These are phyloP conservation scores for Tylochromis polylepis DNA, from an alignment of 2,113 vertebrate genomes.

Conservation along the genomic window DNA sequence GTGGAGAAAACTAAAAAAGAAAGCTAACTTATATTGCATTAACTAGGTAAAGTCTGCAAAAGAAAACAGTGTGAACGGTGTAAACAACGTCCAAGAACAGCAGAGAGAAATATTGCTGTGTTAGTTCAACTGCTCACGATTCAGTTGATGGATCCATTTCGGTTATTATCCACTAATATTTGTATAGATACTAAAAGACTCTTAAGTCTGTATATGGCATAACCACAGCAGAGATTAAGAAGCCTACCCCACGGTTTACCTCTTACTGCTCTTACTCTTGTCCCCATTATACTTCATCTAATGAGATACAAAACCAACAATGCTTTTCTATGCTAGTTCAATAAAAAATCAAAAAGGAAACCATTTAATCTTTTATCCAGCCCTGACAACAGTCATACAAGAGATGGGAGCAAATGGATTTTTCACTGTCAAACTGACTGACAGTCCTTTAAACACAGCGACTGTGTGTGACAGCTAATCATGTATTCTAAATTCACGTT, in stretches of 20 bases:
- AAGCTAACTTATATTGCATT: neutral
- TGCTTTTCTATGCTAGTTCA: neutral
- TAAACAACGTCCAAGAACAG: neutral
- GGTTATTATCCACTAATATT: neutral
- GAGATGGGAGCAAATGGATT: neutral
- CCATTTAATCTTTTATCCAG: neutral
- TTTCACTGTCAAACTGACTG: constrained; percentile 28
- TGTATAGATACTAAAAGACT: neutral
- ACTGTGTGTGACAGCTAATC: constrained; percentile 31
- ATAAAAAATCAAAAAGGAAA: neutral
- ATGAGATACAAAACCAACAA: neutral
- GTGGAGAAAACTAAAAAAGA: neutral
- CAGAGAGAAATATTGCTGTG: neutral
- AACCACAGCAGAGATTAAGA: neutral
- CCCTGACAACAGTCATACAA: neutral
- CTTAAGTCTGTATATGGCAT: neutral
- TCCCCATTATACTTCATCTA: neutral
- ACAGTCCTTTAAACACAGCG: constrained; percentile 9
- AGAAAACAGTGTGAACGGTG: neutral
- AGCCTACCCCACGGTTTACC: neutral
- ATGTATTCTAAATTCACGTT: constrained; percentile 18
- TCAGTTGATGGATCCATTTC: neutral
- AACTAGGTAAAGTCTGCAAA: neutral
- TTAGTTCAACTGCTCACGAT: neutral
- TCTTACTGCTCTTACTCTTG: neutral